Evolutionary conservation across 1,140 invertebrate genomes (phyloP).

Genomic region (Odontomachus brunneus): DNA sequence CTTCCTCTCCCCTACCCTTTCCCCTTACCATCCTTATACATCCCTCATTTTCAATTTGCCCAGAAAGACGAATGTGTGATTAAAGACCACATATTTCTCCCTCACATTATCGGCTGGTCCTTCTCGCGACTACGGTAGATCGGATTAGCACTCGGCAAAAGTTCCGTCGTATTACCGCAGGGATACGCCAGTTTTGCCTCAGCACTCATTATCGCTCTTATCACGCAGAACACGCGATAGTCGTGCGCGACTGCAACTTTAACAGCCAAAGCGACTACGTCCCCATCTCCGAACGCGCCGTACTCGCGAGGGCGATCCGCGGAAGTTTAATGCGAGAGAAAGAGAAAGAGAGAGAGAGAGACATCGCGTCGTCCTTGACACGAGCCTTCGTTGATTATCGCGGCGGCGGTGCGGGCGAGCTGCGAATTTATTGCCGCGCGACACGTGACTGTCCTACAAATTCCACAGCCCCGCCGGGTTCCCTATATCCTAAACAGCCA

Average conservation of each 20-base stretch:
- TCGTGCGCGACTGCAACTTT: neutral
- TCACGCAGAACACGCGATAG: neutral
- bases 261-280: neutral
- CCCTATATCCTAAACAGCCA: slow-evolving; percentile 32
- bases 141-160: neutral
- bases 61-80: neutral
- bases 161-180: neutral
- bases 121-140: neutral
- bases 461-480: neutral
- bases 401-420: neutral
- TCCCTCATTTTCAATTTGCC: neutral
- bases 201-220: neutral
- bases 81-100: neutral
- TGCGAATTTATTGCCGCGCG: slow-evolving; percentile 50
- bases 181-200: neutral
- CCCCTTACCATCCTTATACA: neutral
- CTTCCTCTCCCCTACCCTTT: too few relatives aligned
- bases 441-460: slow-evolving; percentile 39
- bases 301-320: neutral
- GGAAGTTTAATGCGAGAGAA: slow-evolving; percentile 17
- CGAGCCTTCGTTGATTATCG: slow-evolving; percentile 40
- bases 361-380: slow-evolving; percentile 6
- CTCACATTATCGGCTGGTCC: too few relatives aligned
- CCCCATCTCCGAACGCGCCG: too few relatives aligned
- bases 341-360: too few relatives aligned